Evolutionary conservation across 2,797 vertebrate species (phyloP).

Genomic region (Choloepus didactylus): DNA sequence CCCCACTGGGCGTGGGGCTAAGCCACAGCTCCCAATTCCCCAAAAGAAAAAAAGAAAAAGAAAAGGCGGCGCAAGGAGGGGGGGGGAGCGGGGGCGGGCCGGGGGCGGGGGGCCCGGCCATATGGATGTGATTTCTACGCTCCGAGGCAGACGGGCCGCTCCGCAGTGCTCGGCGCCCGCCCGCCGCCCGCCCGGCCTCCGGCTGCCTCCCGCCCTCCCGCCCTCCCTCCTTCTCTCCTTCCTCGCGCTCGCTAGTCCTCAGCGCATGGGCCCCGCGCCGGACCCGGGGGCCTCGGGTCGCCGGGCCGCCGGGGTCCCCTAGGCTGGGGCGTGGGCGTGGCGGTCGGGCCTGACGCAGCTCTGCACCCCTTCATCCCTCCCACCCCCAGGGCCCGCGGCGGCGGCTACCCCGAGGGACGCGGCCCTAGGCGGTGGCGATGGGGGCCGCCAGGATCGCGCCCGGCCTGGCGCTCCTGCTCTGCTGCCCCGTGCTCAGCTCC

Average conservation of each 20-base stretch:
- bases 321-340: slow-evolving; percentile 78
- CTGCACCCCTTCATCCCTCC: slow-evolving; percentile 68
- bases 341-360: slow-evolving; percentile 74
- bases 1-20: slow-evolving; percentile 83
- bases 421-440: slow-evolving; percentile 91
- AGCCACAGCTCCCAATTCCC: slow-evolving; percentile 85
- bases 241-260: slow-evolving; percentile 53
- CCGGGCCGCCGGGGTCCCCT: slow-evolving; percentile 78
- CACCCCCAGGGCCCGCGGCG: slow-evolving; percentile 80
- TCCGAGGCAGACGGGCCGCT: slow-evolving; percentile 82
- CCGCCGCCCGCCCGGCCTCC: slow-evolving; percentile 80
- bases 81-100: slow-evolving; percentile 77
- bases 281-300: slow-evolving; percentile 78
- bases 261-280: slow-evolving; percentile 81
- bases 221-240: not conserved
- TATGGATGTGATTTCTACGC: slow-evolving; percentile 88
- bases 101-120: slow-evolving; percentile 84
- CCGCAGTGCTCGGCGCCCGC: slow-evolving; percentile 81
- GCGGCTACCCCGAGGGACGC: slow-evolving; percentile 86
- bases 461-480: slow-evolving; percentile 93
- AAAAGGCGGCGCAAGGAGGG: slow-evolving; percentile 75
- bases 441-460: slow-evolving; percentile 92
- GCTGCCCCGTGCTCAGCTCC: slow-evolving; percentile 92
- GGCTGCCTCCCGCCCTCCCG: slow-evolving; percentile 53
- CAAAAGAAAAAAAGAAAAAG: slow-evolving; percentile 59